Evolutionary conservation across 2,888 invertebrate species (phyloP), one percentile per base, ranked within the genome.

Genomic region (Drosophila bunnanda): DNA sequence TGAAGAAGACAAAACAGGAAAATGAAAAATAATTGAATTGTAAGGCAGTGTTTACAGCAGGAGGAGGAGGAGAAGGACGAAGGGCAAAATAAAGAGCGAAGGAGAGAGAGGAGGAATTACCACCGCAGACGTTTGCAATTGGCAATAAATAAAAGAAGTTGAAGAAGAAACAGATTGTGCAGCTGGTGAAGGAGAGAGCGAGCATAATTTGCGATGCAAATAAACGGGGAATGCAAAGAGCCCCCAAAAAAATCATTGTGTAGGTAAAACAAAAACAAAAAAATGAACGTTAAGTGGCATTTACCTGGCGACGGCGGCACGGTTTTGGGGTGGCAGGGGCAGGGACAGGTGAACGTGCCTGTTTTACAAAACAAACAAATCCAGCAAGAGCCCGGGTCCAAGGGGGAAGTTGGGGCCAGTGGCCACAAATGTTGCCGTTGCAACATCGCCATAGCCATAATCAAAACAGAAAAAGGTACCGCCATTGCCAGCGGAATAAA

Each of bases 21-120:
- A 85, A 85, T 82, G 78, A 80, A 89, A 85, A 88, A 89, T 85
- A 89, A 85, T 85, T 85, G 89, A 85, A 85, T 85, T 85, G 89
- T 88, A 89, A 76, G 87, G 70, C 81, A 75, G 58, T 76, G 71
- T 75, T 77, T 65, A 67, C 76, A 71, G 69, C 44, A 70, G 77
- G 9, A 52, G 34, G 25, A 30, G 52, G 39, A 61, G 50, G 25
- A 38, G 54, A 22, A 38, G n/a, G 25, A 38, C 48, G 22, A 38
- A 20, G 38, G 25, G 25, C 41, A 46, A n/a, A 36, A 55, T 46
- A 60, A 53, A 20, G 50, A 54, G 39, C 22, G 13, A n/a, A n/a
- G 55, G 28, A 54, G 36, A 54, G 36, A 68, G 50, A 65, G 46
- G 39, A 36, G 41, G 17, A 30, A 76, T 61, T 71, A 53, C 52